Evolutionary conservation across 92 coral and sea anemone species (phyloP).

Genomic region (Epizoanthus ramosus): DNA sequence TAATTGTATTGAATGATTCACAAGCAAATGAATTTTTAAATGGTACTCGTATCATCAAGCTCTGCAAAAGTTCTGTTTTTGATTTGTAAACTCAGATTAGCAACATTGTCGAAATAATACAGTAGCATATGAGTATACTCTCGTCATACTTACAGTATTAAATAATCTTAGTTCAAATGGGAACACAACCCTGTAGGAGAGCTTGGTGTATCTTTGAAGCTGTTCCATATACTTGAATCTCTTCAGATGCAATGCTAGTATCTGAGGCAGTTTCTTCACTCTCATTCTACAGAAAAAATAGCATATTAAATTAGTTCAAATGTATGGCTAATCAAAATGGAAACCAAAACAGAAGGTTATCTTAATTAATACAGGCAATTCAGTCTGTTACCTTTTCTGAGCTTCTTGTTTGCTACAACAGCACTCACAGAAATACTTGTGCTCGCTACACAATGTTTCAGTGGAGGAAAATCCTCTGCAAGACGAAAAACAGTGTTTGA

Average conservation of each 20-base stretch:
- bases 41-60: too few relatives aligned
- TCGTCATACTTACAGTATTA: conserved; percentile 82
- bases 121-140: too few relatives aligned
- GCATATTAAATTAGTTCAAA: neutral
- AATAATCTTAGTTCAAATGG: conserved; percentile 95
- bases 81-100: too few relatives aligned
- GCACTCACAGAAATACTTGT: conserved; percentile 96
- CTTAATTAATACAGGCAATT: neutral
- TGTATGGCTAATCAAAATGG: too few relatives aligned
- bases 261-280: conserved; percentile 95
- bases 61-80: too few relatives aligned
- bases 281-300: conserved; percentile 74
- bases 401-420: conserved; percentile 99
- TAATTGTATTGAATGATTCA: too few relatives aligned
- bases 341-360: neutral
- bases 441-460: conserved; percentile 96
- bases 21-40: too few relatives aligned
- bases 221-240: conserved; percentile 97
- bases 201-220: conserved; percentile 92
- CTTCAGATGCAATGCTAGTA: conserved; percentile 94
- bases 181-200: conserved; percentile 97
- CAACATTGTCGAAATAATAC: too few relatives aligned
- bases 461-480: conserved; percentile 98
- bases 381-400: conserved; percentile 79
- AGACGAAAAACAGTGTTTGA: conserved; percentile 8